These are phyloP conservation scores for Coccyzus lansbergi DNA, from an alignment of 2,797 vertebrate genomes.

Conservation along the genomic window DNA sequence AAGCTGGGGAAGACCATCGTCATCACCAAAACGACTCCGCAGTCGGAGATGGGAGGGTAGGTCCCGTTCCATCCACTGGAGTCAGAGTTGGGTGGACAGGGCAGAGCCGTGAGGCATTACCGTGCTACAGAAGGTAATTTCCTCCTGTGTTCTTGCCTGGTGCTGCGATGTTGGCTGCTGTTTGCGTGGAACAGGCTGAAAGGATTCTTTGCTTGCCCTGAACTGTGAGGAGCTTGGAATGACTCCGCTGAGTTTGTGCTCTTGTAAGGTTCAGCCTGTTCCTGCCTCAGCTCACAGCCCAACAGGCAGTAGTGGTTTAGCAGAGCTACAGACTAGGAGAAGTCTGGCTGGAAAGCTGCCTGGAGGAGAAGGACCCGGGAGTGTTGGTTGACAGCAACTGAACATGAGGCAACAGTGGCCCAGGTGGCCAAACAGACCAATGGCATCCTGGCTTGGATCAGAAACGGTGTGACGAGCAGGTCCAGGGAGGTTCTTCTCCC, in stretches of 20 bases:
- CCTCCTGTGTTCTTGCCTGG: not conserved
- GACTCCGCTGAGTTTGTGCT: not conserved
- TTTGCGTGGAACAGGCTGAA: fast-evolving
- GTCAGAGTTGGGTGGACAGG: no score
- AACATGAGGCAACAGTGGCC: no score
- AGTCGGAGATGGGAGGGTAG: constrained; percentile 98
- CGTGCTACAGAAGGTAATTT: not conserved
- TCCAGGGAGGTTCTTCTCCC: no score
- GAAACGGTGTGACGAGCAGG: no score
- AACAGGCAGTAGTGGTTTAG: not conserved
- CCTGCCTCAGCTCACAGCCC: not conserved
- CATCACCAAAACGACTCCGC: constrained; percentile 97
- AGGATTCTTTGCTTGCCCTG: not conserved
- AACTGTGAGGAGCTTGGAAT: not conserved
- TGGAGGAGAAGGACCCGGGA: no score
- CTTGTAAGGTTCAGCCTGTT: not conserved
- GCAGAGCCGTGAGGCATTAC: fast-evolving
- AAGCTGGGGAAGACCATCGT: constrained; percentile 98
- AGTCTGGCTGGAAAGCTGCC: no score
- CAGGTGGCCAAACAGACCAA: no score
- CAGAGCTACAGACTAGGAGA: no score
- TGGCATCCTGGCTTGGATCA: no score
- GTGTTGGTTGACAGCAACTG: no score
- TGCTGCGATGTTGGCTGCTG: not conserved
- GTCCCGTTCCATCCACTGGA: not conserved